phyloP scores from a whole-genome alignment of 2,113 vertebrate genomes.

The Scatophagus argus region DNA sequence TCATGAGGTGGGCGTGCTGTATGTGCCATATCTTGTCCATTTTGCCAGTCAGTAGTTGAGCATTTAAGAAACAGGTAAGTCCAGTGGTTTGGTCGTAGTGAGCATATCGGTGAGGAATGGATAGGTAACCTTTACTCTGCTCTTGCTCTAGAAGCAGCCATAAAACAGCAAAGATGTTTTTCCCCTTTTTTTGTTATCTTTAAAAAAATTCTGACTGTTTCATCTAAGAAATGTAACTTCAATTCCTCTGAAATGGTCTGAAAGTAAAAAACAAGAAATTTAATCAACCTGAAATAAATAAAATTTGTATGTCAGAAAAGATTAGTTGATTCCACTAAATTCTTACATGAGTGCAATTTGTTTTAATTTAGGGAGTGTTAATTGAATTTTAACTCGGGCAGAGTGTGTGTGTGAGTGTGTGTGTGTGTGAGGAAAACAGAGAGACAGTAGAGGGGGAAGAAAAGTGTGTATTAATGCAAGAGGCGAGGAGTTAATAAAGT shows the following conservation, averaged over 20 bases:
- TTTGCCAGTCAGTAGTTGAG: not conserved
- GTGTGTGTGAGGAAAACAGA: not conserved
- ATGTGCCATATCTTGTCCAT: not conserved
- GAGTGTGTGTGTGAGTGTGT: not conserved
- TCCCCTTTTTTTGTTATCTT: too few species aligned
- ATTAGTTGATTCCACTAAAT: too few species aligned
- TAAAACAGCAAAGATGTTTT: too few species aligned
- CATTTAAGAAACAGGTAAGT: not conserved
- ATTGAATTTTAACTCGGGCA: too few species aligned
- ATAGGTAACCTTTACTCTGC: not conserved
- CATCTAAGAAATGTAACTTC: too few species aligned
- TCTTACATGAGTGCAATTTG: too few species aligned
- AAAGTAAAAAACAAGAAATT: too few species aligned
- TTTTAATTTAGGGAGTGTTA: too few species aligned
- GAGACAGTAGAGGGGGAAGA: not conserved
- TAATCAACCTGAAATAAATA: too few species aligned
- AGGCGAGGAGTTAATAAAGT: conserved; percentile 29
- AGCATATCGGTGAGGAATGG: not conserved
- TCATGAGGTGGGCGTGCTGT: not conserved
- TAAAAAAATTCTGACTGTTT: too few species aligned
- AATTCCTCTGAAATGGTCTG: too few species aligned
- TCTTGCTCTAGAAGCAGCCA: not conserved
- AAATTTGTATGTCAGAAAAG: too few species aligned
- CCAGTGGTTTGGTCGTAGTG: not conserved
- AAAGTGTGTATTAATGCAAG: not conserved